Percentiles rank a stretch among this genome's conserved stretches.
These are phyloP conservation scores for Daubentonia madagascariensis DNA, from an alignment of 2,113 vertebrate genomes.

Conservation along the genomic window DNA sequence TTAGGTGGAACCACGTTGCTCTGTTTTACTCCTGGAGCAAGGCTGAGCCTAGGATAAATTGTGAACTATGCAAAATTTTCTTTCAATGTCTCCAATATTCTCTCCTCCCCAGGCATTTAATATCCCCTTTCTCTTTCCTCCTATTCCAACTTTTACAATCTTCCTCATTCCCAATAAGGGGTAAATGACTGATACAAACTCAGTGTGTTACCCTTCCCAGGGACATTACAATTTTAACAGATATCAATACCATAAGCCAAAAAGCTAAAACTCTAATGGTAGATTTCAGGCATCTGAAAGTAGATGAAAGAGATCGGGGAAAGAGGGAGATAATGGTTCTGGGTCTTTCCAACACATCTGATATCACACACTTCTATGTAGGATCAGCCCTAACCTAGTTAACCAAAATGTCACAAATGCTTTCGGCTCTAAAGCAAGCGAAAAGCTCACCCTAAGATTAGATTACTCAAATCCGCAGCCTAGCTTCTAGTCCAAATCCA, in stretches of 20 bases:
- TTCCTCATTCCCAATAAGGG: not conserved
- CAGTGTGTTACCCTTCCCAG: not conserved
- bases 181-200: not conserved
- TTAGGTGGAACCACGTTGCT: not conserved
- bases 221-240: not conserved
- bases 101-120: not conserved
- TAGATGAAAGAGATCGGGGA: not conserved
- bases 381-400: not conserved
- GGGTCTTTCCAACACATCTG: not conserved
- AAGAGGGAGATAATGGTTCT: not conserved
- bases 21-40: not conserved
- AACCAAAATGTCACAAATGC: constrained; percentile 25
- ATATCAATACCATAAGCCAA: not conserved
- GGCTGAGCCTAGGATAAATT: not conserved
- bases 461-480: not conserved
- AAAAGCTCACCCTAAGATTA: not conserved
- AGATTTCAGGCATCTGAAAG: not conserved
- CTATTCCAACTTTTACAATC: not conserved
- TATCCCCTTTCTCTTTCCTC: not conserved
- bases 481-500: not conserved
- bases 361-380: not conserved
- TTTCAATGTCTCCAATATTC: not conserved
- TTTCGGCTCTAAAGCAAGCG: constrained; percentile 1
- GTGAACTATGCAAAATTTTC: not conserved
- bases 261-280: not conserved